These are phyloP conservation scores for Lutjanus argentimaculatus DNA, from an alignment of 2,797 vertebrate genomes.

Conservation along the genomic window DNA sequence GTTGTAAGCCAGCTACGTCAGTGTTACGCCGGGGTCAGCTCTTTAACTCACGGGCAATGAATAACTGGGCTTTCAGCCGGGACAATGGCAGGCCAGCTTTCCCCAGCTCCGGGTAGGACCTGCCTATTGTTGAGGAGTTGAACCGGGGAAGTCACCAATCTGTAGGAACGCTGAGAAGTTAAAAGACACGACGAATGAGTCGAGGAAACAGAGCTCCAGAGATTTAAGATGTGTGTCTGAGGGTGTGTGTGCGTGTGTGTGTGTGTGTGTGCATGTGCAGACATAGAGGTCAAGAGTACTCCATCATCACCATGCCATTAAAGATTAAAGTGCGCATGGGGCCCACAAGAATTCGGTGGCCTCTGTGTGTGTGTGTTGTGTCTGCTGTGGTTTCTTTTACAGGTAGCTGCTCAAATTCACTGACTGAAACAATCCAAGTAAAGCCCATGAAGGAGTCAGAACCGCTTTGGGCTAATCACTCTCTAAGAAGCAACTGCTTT, in stretches of 20 bases:
- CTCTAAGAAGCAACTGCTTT: background rate
- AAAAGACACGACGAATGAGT: slow-evolving; percentile 65
- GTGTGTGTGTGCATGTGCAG: slow-evolving; percentile 17
- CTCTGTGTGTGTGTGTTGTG: slow-evolving; percentile 47
- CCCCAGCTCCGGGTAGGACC: slow-evolving; percentile 69
- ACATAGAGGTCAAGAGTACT: slow-evolving; percentile 78
- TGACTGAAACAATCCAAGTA: slow-evolving; percentile 37
- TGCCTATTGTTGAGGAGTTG: slow-evolving; percentile 71
- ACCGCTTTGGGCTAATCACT: slow-evolving; percentile 26
- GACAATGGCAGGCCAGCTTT: slow-evolving; percentile 78
- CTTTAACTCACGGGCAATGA: slow-evolving; percentile 83
- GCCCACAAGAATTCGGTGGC: slow-evolving; percentile 61
- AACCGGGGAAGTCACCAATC: slow-evolving; percentile 85
- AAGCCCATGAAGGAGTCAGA: slow-evolving; percentile 31
- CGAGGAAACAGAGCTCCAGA: slow-evolving; percentile 40
- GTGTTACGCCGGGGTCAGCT: slow-evolving; percentile 82
- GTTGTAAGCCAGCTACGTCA: slow-evolving; percentile 74
- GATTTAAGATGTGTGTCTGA: slow-evolving; percentile 52
- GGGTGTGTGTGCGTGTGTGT: slow-evolving; percentile 23
- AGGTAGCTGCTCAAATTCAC: slow-evolving; percentile 44
- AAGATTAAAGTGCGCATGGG: slow-evolving; percentile 70
- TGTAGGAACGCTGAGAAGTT: slow-evolving; percentile 79
- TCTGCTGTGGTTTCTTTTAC: slow-evolving; percentile 55
- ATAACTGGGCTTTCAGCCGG: slow-evolving; percentile 79
- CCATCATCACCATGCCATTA: slow-evolving; percentile 83